Conservation (phyloP, 2,797 vertebrate species). For the Sebastes ruberrimus region DNA sequence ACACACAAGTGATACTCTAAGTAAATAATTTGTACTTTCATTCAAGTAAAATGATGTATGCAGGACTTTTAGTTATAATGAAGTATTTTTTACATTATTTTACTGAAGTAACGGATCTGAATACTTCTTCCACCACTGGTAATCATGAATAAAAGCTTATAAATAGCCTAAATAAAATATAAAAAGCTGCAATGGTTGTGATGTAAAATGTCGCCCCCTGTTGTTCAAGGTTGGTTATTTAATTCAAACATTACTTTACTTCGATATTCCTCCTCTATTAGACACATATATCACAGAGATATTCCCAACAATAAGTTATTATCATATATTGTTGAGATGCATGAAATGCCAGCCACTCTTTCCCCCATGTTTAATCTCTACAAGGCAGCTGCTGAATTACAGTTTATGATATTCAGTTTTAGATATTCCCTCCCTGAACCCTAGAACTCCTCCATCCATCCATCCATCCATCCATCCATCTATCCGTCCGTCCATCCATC, state of each 20-base stretch:
- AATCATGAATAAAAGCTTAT: background rate
- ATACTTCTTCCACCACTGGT: background rate
- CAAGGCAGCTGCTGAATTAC: background rate
- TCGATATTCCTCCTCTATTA: background rate
- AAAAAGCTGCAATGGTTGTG: background rate
- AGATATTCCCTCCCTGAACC: background rate
- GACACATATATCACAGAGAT: background rate
- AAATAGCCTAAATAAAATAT: background rate
- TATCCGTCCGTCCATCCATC: background rate
- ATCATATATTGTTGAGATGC: background rate
- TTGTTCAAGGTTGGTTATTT: background rate
- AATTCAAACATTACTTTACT: background rate
- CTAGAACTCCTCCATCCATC: too few relatives aligned
- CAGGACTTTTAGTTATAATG: background rate
- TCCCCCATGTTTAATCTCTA: background rate
- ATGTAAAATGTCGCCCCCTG: slow-evolving; percentile 38
- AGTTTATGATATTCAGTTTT: background rate
- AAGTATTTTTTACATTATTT: background rate
- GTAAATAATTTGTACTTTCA: background rate
- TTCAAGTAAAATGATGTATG: background rate
- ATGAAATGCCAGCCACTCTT: background rate
- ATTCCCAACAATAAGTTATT: background rate
- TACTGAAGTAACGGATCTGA: background rate
- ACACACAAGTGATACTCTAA: background rate
- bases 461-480: background rate